Percentiles rank a stretch among this genome's conserved stretches.
Conservation (phyloP, 2,113 vertebrate species). For the Orientallactaga bullata region DNA sequence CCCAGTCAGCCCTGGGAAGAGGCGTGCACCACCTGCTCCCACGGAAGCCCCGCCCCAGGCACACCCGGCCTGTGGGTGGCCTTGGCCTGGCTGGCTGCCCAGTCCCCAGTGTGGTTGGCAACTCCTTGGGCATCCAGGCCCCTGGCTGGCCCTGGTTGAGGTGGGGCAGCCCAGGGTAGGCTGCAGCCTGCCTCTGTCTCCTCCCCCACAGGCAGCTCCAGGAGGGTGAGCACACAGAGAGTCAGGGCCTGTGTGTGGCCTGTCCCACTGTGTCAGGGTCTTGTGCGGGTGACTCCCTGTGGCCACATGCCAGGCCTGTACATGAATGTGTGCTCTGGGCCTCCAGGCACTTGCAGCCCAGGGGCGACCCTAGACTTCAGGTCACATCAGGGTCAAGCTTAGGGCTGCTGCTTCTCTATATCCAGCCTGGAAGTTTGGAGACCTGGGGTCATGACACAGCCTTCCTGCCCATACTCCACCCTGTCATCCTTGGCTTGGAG, state of each 20-base stretch:
- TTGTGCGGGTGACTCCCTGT: background rate
- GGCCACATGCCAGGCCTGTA: too few species aligned
- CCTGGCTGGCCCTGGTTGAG: background rate
- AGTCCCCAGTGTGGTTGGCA: background rate
- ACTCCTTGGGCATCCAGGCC: constrained; percentile 8
- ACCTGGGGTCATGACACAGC: background rate
- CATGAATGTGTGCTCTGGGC: background rate
- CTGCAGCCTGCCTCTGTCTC: background rate
- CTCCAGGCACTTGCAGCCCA: too few species aligned
- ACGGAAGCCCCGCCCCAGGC: background rate
- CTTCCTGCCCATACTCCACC: background rate
- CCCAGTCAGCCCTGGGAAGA: constrained; percentile 34
- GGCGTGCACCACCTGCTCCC: constrained; percentile 53
- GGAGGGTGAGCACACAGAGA: background rate
- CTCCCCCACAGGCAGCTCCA: background rate
- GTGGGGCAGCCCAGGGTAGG: background rate
- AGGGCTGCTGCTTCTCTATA: background rate
- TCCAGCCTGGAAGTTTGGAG: background rate
- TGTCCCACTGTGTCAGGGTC: background rate
- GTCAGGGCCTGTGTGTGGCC: background rate
- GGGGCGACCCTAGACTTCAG: background rate
- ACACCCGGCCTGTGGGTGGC: constrained; percentile 51
- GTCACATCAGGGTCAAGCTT: background rate
- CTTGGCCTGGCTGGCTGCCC: background rate
- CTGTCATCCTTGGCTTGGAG: background rate